A percentile compares a stretch with the other conserved stretches of the same genome.
Evolutionary conservation across 1,140 invertebrate species (phyloP).

Genomic region (Eriocheir sinensis): DNA sequence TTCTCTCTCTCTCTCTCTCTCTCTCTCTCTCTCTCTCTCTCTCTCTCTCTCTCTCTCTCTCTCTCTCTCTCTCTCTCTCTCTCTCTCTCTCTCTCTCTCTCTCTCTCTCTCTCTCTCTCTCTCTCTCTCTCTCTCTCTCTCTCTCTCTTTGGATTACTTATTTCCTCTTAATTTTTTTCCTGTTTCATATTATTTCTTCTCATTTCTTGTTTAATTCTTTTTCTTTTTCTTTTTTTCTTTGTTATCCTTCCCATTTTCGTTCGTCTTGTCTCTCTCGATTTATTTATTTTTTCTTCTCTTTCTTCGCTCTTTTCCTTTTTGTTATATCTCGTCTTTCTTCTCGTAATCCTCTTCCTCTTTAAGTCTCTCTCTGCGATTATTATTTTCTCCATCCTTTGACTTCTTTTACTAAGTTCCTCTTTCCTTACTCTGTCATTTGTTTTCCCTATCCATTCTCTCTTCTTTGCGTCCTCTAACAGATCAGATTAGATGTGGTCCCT

Average conservation of each 20-base stretch:
- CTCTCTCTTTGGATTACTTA: background rate
- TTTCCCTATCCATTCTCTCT: too few relatives aligned
- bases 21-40: constrained; percentile 11
- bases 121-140: background rate
- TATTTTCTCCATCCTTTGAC: too few relatives aligned
- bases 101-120: constrained; percentile 22
- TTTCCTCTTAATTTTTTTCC: background rate
- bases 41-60: background rate
- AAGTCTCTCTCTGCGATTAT: too few relatives aligned
- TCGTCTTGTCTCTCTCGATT: background rate
- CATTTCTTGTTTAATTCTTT: background rate
- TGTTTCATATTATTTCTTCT: background rate
- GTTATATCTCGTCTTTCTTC: too few relatives aligned
- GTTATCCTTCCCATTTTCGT: background rate
- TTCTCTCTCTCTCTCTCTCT: background rate
- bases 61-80: background rate
- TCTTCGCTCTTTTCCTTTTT: constrained; percentile 11
- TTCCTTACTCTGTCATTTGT: too few relatives aligned
- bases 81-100: background rate
- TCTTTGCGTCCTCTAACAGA: too few relatives aligned
- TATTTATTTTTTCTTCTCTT: background rate
- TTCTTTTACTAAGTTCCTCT: too few relatives aligned
- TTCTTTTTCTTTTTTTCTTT: background rate
- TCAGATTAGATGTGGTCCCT: too few relatives aligned
- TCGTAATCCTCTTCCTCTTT: too few relatives aligned